phyloP scores from a whole-genome alignment of 2,113 vertebrate genomes.

The Macaca mulatta region DNA sequence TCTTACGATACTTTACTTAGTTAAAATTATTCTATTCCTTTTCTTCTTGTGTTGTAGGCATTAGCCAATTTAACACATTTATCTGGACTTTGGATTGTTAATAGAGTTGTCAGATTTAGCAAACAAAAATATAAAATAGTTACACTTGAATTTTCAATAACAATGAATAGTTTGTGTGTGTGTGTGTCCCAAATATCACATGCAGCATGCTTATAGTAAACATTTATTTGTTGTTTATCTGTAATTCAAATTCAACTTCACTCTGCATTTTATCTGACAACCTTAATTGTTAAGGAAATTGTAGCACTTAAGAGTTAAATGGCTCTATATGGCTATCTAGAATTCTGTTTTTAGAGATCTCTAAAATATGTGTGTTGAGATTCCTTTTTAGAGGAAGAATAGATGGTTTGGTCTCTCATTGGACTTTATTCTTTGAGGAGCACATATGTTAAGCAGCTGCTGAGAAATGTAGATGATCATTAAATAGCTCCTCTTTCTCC shows the following conservation, averaged over 20 bases:
- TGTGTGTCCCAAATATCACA: not conserved
- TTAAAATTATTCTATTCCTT: not conserved
- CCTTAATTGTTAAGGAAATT: constrained; percentile 28
- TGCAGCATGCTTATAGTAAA: not conserved
- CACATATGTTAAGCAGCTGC: no score
- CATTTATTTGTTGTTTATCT: constrained; percentile 10
- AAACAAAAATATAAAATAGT: not conserved
- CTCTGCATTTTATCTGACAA: constrained; percentile 13
- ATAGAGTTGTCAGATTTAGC: not conserved
- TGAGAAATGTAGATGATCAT: not conserved
- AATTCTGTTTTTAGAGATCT: not conserved
- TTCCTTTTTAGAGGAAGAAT: not conserved
- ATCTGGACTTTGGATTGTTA: not conserved
- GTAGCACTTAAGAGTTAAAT: constrained; percentile 31
- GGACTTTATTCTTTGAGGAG: not conserved
- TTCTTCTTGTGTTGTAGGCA: not conserved
- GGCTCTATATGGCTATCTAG: not conserved
- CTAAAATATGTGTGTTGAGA: not conserved
- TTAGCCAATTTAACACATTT: not conserved
- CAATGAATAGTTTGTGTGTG: not conserved
- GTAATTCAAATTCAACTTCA: constrained; percentile 33
- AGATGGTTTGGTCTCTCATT: not conserved
- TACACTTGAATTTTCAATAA: not conserved
- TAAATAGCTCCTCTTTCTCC: not conserved
- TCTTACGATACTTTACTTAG: not conserved